Base-by-base conservation (phyloP, 2,113 vertebrate species). In the Platysternon megacephalum region DNA sequence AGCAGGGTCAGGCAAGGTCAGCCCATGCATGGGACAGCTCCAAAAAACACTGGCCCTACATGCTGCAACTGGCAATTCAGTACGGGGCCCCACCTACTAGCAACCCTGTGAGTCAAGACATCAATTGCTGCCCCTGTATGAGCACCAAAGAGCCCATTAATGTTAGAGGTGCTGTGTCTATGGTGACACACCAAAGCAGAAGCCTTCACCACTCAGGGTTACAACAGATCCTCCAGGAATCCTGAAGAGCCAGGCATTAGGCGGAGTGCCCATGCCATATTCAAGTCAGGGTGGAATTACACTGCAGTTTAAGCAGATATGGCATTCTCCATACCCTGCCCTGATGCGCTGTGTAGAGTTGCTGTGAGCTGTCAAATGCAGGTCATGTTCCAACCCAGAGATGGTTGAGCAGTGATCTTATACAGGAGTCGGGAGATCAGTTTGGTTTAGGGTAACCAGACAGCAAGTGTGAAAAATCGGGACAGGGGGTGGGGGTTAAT, bases 391-490 rank as follows among this genome's bases (percentile, higher is more conserved):
- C 48, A 16, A 32, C 46, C 61, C 35, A 35, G 46, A 48, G 16
- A 49, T 24, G 26, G 13, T 19, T 2, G 46, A 0, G 21, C 29
- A 6, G 56, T 1, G 17, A 17, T 46, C 1, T 0, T 4, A 53
- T 46, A 44, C 46, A n/a, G 35, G 2, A 44, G 22, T 35, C 44
- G 4, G 1, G 48, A 17, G 17, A 39, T 46, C 61, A 28, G 46
- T 24, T 13, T 2, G 0, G 52, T 53, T 17, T 53, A 49, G 49
- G 49, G 49, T 49, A 49, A 49, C 13, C 49, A 49, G 49, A 49
- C 49, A 49, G 49, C 49, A 49, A 49, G 49, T 49, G 49, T 49
- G 49, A 49, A 49, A 49, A 49, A 49, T 49, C 13, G 14, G 14
- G 4, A 49, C 0, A n/a, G 14, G 49, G 51, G 19, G 4, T 49